phyloP scores from a whole-genome alignment of 2,888 invertebrate genomes.

The Anticlea derivata region DNA sequence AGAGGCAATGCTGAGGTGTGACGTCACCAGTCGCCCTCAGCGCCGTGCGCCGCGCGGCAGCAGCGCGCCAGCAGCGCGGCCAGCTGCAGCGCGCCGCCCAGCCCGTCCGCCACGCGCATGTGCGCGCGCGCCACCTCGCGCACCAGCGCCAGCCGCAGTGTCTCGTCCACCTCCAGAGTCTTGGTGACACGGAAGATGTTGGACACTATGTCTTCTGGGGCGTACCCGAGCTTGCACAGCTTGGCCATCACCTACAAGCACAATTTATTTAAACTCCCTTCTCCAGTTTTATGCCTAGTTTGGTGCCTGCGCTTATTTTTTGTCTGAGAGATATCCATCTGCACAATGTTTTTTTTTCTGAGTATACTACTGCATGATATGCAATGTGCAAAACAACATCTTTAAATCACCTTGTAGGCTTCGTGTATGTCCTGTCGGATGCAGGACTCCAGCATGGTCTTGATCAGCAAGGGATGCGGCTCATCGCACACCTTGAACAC shows the following conservation, averaged over 20 bases:
- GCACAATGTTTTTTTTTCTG: too few relatives aligned
- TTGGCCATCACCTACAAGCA: conserved; percentile 88
- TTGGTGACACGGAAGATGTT: conserved; percentile 98
- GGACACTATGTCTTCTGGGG: conserved; percentile 97
- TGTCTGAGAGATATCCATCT: too few relatives aligned
- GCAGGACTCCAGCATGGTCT: conserved; percentile 95
- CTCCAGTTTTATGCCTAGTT: too few relatives aligned
- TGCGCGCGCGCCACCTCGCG: conserved; percentile 96
- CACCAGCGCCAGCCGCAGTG: conserved; percentile 92
- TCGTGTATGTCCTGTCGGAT: conserved; percentile 91
- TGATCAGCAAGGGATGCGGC: conserved; percentile 97
- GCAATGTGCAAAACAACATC: too few relatives aligned
- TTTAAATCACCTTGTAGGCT: conserved; percentile 86
- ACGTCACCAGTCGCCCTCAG: background rate
- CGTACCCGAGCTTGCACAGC: conserved; percentile 97
- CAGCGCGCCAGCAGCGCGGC: conserved; percentile 94
- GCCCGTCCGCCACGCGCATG: conserved; percentile 95
- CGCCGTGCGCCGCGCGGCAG: conserved; percentile 80
- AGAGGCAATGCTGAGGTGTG: too few relatives aligned
- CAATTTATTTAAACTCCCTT: too few relatives aligned
- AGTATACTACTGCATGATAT: too few relatives aligned
- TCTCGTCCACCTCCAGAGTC: conserved; percentile 91
- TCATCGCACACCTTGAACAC: conserved; percentile 99
- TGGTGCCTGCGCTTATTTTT: too few relatives aligned
- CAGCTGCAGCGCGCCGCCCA: conserved; percentile 94